phyloP scores from a whole-genome alignment of 2,797 vertebrate species.

The Sebastes nivosus region DNA sequence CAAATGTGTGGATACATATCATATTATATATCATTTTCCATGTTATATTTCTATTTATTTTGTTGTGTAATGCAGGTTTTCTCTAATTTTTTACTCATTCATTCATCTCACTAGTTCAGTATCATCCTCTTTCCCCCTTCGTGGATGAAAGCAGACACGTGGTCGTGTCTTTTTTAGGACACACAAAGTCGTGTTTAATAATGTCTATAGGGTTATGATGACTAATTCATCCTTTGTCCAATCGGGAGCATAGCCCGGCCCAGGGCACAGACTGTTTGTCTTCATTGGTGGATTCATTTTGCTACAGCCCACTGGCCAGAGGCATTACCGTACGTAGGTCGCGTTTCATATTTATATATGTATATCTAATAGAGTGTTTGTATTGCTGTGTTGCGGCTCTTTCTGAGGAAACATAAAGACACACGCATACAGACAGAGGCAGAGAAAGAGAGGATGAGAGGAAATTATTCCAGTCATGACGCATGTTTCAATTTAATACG shows the following conservation, averaged over 20 bases:
- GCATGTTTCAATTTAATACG: neutral
- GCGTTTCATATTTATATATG: neutral
- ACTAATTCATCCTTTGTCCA: constrained; percentile 24
- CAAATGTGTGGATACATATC: neutral
- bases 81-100: neutral
- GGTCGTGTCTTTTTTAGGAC: constrained; percentile 5
- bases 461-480: neutral
- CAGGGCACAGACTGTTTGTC: constrained; percentile 15
- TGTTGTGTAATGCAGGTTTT: neutral
- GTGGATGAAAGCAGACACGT: neutral
- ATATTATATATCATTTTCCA: neutral
- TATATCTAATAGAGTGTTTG: constrained; percentile 10
- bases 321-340: constrained; percentile 16
- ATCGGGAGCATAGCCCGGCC: neutral
- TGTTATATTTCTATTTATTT: neutral
- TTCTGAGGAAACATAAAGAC: neutral
- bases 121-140: neutral
- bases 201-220: constrained; percentile 20
- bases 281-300: constrained; percentile 15
- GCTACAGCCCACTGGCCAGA: neutral
- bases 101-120: neutral
- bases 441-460: neutral
- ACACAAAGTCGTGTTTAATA: constrained; percentile 2
- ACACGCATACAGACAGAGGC: neutral
- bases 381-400: neutral